Evolutionary conservation across 1,140 invertebrate genomes (phyloP).

Genomic region (Batillaria attramentaria): DNA sequence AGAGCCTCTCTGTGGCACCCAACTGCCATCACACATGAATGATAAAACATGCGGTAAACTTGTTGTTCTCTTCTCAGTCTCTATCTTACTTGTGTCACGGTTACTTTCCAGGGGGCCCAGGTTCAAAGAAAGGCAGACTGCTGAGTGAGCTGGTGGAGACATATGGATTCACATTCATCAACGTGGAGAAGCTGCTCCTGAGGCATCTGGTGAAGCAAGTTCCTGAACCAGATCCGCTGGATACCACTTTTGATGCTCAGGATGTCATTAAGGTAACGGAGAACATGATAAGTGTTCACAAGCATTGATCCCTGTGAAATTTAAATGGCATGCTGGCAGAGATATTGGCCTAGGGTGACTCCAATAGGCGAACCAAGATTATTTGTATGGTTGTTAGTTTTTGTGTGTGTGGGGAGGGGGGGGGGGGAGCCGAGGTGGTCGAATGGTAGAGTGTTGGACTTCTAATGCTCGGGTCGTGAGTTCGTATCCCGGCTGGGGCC

Average conservation of each 20-base stretch:
- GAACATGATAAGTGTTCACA: too few relatives aligned
- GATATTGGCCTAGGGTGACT: too few relatives aligned
- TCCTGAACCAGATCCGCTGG: conserved; percentile 32
- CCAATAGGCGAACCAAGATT: too few relatives aligned
- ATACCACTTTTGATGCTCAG: conserved; percentile 12
- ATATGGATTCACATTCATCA: conserved; percentile 54
- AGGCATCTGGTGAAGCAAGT: conserved; percentile 38
- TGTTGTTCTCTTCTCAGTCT: background rate
- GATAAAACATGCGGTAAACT: background rate
- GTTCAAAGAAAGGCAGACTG: conserved; percentile 58
- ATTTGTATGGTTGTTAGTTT: too few relatives aligned
- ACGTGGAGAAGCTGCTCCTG: conserved; percentile 51
- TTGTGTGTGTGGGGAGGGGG: too few relatives aligned
- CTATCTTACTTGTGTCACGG: background rate
- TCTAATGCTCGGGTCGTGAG: too few relatives aligned
- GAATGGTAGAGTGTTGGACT: too few relatives aligned
- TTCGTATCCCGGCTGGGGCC: too few relatives aligned
- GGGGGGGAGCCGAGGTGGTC: too few relatives aligned
- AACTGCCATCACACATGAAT: background rate
- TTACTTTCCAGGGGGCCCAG: conserved; percentile 54
- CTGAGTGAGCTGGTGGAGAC: conserved; percentile 50
- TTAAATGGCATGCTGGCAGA: too few relatives aligned
- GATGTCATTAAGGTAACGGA: conserved; percentile 19
- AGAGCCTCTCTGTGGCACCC: background rate
- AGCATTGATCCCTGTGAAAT: too few relatives aligned